A percentile compares a stretch with the other conserved stretches of the same genome.
These are phyloP conservation scores for Cryptoblepharus egeriae DNA, from an alignment of 2,797 vertebrate genomes.

Conservation along the genomic window DNA sequence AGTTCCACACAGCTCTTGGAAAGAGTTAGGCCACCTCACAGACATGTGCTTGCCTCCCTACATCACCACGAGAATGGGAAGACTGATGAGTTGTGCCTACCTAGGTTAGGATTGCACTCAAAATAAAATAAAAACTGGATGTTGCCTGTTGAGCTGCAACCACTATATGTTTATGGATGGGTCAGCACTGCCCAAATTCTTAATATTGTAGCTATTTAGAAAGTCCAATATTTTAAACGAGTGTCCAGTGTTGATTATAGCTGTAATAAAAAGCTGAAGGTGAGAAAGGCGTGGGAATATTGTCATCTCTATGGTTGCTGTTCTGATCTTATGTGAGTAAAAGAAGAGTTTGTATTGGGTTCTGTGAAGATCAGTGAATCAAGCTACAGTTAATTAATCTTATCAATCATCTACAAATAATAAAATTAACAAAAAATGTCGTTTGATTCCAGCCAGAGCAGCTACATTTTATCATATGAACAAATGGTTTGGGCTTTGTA, in stretches of 20 bases:
- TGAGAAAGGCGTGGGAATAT: conserved; percentile 27
- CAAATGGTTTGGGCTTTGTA: conserved; percentile 73
- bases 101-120: too few relatives aligned
- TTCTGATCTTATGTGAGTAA: conserved; percentile 70
- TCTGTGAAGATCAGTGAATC: conserved; percentile 73
- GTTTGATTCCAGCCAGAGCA: conserved; percentile 69
- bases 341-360: conserved; percentile 62
- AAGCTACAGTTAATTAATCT: conserved; percentile 76
- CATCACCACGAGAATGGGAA: too few relatives aligned
- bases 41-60: too few relatives aligned
- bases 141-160: too few relatives aligned
- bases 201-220: conserved; percentile 29
- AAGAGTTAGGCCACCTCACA: too few relatives aligned
- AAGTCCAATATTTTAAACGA: conserved; percentile 11
- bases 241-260: conserved; percentile 69
- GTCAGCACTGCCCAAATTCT: background rate
- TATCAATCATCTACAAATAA: conserved; percentile 77
- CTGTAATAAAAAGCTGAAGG: conserved; percentile 50
- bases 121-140: too few relatives aligned
- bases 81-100: too few relatives aligned
- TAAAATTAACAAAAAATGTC: conserved; percentile 76
- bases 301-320: conserved; percentile 67
- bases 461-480: conserved; percentile 75
- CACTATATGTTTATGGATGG: too few relatives aligned
- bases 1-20: too few relatives aligned